Conservation (phyloP, 2,113 vertebrate genomes). For the Nymphicus hollandicus region DNA sequence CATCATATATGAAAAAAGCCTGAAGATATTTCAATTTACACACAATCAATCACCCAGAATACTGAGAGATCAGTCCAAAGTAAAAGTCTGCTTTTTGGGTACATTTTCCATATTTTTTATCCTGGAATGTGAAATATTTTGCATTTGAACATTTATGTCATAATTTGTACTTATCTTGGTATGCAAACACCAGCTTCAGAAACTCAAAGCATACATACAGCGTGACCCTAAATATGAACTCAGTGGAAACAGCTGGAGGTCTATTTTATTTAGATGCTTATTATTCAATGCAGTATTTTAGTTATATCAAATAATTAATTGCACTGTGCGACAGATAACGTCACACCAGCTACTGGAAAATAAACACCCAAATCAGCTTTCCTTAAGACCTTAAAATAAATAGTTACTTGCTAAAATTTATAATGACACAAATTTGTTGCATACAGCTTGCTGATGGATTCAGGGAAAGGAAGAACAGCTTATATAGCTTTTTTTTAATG, state of each 20-base stretch:
- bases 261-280: neutral
- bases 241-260: rapidly evolving
- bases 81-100: neutral
- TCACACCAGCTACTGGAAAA: neutral
- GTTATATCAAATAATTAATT: neutral
- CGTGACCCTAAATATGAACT: neutral
- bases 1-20: neutral
- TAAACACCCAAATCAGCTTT: neutral
- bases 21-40: neutral
- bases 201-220: neutral
- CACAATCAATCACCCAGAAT: neutral
- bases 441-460: neutral
- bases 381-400: neutral
- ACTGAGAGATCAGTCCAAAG: neutral
- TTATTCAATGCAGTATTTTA: neutral
- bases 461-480: neutral
- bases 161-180: neutral
- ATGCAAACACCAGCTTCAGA: neutral
- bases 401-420: neutral
- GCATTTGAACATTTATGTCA: neutral
- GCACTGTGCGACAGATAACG: neutral
- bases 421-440: neutral
- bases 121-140: neutral
- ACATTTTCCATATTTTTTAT: neutral
- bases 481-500: neutral